phyloP scores from a whole-genome alignment of 2,797 vertebrate genomes.

The Chloroceryle inda region DNA sequence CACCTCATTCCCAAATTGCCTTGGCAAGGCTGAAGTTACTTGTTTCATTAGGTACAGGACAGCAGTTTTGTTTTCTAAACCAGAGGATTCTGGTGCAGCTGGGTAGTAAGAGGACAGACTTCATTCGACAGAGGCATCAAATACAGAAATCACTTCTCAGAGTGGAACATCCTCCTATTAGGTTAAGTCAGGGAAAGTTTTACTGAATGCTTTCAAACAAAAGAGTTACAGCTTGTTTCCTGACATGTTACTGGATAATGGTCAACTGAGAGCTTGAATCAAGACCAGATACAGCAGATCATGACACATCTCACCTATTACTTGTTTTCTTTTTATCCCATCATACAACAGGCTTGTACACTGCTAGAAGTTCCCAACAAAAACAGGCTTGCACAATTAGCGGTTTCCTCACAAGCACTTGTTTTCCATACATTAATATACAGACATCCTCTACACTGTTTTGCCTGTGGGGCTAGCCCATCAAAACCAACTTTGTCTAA shows the following conservation, averaged over 20 bases:
- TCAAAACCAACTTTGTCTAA: not conserved
- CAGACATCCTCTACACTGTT: not conserved
- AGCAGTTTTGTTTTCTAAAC: not conserved
- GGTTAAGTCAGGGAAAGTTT: not conserved
- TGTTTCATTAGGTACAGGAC: not conserved
- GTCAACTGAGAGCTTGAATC: not conserved
- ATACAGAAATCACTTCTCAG: not conserved
- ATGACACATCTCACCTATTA: not conserved
- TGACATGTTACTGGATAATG: not conserved
- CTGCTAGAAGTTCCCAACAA: not conserved
- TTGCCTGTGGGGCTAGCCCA: not conserved
- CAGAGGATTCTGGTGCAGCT: not conserved
- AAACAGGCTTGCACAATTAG: not conserved
- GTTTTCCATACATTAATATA: not conserved
- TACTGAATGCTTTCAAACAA: not conserved
- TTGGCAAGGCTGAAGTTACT: not conserved
- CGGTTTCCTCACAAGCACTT: not conserved
- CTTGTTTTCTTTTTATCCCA: not conserved
- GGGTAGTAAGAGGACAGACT: not conserved
- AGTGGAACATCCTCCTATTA: not conserved
- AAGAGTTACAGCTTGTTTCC: not conserved
- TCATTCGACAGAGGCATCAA: not conserved
- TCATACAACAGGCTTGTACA: not conserved
- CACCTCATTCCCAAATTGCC: not conserved
- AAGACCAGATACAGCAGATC: not conserved